Base-by-base conservation (phyloP, 2,888 invertebrate genomes). In the Neoascia interrupta region DNA sequence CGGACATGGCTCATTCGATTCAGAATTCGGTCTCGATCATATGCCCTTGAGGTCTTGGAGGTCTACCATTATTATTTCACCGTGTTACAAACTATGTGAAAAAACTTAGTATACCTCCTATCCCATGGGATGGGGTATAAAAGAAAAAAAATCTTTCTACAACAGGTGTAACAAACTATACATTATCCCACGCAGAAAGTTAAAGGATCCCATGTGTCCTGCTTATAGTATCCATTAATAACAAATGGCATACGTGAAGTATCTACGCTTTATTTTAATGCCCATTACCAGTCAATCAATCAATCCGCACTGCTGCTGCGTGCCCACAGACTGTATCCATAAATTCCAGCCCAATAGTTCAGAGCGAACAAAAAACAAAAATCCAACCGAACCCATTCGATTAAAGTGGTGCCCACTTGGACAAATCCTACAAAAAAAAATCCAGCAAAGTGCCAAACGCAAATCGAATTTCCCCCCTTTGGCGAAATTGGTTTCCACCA, bases 401-500 rank as follows among this genome's bases (percentile, higher is more conserved):
- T 63, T 39, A 51, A 54, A 74, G 37, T 61, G 58, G n/a, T n/a
- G n/a, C 53, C 60, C 60, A 66, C 49, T 58, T 31, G 49, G 28
- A n/a, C 61, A 56, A 56, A 70, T 75, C 75, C 75, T 70, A 51
- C 75, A 75, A 70, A n/a, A n/a, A n/a, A 49, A 49, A 63, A 61
- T 26, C 43, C 15, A 18, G 31, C 15, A 6, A 39, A 8, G 28
- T 47, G 21, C 28, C 41, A 47, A 74, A 68, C 53, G 39, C 68
- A 74, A 69, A 69, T 69, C 56, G 69, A 63, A 69, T 51, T 56
- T 23, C 41, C 31, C 39, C 28, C 43, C 69, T 43, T 41, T 36
- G 49, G 49, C 28, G 31, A 41, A 54, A 61, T 61, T 54, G 53
- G 61, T 68, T 63, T 56, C 54, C 45, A 43, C 37, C 75, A 23